Evolutionary conservation across 2,888 invertebrate species (phyloP).

Genomic region (Phortica okadai): DNA sequence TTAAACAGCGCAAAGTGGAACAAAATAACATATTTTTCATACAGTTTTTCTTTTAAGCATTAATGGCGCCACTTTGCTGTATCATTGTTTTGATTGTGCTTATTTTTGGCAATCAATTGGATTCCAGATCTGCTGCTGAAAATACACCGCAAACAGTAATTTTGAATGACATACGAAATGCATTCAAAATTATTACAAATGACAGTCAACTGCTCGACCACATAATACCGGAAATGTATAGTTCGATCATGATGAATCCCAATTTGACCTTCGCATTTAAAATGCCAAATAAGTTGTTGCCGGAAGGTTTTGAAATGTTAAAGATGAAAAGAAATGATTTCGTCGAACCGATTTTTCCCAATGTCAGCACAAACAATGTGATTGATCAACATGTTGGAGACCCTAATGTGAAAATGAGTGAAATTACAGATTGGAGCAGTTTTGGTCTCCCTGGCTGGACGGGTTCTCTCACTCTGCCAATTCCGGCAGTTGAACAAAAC

Average conservation of each 20-base stretch:
- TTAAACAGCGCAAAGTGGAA: neutral
- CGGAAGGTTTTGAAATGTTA: slow-evolving; percentile 49
- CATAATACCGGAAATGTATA: slow-evolving; percentile 71
- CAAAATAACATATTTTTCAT: neutral
- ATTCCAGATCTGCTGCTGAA: neutral
- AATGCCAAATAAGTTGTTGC: slow-evolving; percentile 55
- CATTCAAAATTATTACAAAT: slow-evolving; percentile 67
- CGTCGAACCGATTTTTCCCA: slow-evolving; percentile 71
- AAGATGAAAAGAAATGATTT: slow-evolving; percentile 71
- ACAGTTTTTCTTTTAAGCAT: neutral
- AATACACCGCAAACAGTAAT: slow-evolving; percentile 38
- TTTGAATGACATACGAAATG: slow-evolving; percentile 64
- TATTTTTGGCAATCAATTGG: neutral
- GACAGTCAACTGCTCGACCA: slow-evolving; percentile 58
- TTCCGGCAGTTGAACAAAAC: slow-evolving; percentile 47
- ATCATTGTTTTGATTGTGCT: neutral
- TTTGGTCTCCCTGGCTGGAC: slow-evolving; percentile 74
- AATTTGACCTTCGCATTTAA: slow-evolving; percentile 68
- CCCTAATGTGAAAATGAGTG: slow-evolving; percentile 18
- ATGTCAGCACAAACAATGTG: slow-evolving; percentile 51
- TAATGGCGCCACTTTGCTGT: neutral
- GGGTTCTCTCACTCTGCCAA: slow-evolving; percentile 57
- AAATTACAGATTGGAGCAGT: slow-evolving; percentile 59
- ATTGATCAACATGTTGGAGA: neutral
- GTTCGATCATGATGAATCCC: slow-evolving; percentile 54